Conservation (phyloP, 2,797 vertebrate species). For the Lagorchestes hirsutus region DNA sequence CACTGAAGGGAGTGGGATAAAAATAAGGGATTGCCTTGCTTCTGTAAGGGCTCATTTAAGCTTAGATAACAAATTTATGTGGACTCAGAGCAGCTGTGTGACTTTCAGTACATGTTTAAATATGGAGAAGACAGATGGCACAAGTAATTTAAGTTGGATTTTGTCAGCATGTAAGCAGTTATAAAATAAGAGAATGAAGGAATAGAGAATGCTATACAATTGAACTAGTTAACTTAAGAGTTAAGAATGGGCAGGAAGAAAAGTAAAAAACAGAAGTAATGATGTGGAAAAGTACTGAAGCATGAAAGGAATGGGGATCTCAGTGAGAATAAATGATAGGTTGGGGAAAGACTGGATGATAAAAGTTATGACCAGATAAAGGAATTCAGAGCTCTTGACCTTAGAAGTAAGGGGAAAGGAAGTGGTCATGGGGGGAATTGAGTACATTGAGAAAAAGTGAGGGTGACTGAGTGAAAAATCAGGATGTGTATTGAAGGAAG, state of each 20-base stretch:
- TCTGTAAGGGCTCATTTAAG: not conserved
- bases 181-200: not conserved
- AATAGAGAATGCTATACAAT: not conserved
- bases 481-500: not conserved
- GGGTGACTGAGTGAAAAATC: not conserved
- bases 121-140: not conserved
- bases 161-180: not conserved
- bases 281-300: not conserved
- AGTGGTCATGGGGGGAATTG: not conserved
- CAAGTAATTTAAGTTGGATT: not conserved
- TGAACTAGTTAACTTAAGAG: not conserved
- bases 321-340: not conserved
- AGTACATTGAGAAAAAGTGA: not conserved
- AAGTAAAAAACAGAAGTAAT: not conserved
- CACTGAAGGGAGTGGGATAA: not conserved
- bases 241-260: not conserved
- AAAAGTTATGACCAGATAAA: not conserved
- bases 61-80: not conserved
- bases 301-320: not conserved
- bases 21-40: not conserved
- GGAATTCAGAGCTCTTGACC: not conserved
- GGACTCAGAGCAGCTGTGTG: not conserved
- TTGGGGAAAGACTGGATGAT: not conserved
- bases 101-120: not conserved
- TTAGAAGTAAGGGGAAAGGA: not conserved